Conservation (phyloP, 2,888 invertebrate genomes). For the Pyrgus malvae region DNA sequence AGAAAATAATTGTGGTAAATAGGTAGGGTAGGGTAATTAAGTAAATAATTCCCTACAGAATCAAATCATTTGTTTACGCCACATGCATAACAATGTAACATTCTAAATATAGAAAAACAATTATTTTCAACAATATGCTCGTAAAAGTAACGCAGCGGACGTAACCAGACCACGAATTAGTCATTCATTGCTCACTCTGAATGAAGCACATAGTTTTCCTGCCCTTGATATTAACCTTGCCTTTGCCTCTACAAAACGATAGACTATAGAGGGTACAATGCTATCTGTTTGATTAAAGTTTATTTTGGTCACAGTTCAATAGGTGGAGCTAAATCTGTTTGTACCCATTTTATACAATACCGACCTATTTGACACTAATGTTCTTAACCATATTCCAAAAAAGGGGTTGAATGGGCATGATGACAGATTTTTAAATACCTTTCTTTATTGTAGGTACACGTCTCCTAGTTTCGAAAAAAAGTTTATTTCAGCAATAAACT, state of each 20-base stretch:
- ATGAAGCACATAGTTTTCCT: slow-evolving; percentile 37
- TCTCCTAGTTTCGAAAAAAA: too few species aligned
- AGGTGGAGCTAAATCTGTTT: not conserved
- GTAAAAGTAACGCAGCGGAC: not conserved
- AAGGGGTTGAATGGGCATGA: too few species aligned
- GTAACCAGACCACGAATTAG: slow-evolving; percentile 8
- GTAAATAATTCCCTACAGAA: too few species aligned
- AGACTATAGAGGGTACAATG: not conserved
- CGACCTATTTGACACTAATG: too few species aligned
- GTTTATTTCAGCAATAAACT: too few species aligned
- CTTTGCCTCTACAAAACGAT: not conserved
- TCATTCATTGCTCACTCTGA: slow-evolving; percentile 28
- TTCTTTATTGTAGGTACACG: too few species aligned
- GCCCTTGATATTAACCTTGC: slow-evolving; percentile 50
- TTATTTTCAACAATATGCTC: not conserved
- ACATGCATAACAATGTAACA: not conserved
- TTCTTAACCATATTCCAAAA: too few species aligned
- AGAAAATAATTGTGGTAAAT: too few species aligned
- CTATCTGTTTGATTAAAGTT: slow-evolving; percentile 7
- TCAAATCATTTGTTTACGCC: too few species aligned
- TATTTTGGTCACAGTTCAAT: slow-evolving; percentile 3
- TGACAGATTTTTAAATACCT: too few species aligned
- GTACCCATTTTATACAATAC: not conserved
- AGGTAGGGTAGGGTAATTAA: too few species aligned
- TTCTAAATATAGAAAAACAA: not conserved